phyloP scores from a whole-genome alignment of 2,113 vertebrate species.

The Oxyruncus cristatus region DNA sequence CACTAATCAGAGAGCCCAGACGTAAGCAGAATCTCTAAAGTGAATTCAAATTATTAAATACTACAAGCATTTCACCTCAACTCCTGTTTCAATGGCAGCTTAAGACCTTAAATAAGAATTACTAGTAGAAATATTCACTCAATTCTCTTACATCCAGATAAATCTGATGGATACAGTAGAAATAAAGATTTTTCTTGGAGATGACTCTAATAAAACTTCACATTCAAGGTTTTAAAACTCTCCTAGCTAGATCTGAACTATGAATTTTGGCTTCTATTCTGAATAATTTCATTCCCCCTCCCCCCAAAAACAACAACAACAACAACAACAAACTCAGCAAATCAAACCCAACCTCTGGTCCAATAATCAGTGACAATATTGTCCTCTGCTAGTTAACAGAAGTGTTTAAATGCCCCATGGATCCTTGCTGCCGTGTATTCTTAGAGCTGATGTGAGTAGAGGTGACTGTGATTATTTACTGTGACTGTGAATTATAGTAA shows the following conservation, averaged over 20 bases:
- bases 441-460: neutral
- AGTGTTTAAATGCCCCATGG: neutral
- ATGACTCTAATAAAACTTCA: neutral
- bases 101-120: neutral
- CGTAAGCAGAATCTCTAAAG: neutral
- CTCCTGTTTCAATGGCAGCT: neutral
- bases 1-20: neutral
- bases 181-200: neutral
- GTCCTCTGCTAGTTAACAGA: neutral
- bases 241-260: neutral
- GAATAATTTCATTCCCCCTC: neutral
- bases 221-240: neutral
- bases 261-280: neutral
- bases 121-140: neutral
- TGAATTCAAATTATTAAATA: neutral
- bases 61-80: neutral
- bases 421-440: neutral
- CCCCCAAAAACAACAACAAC: no score
- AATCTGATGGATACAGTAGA: neutral
- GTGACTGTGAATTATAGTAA: neutral
- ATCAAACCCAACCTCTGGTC: neutral
- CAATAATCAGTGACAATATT: neutral
- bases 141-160: neutral
- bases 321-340: neutral
- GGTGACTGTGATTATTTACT: neutral